Evolutionary conservation across 2,797 vertebrate species (phyloP).

Genomic region (Mallotus villosus): DNA sequence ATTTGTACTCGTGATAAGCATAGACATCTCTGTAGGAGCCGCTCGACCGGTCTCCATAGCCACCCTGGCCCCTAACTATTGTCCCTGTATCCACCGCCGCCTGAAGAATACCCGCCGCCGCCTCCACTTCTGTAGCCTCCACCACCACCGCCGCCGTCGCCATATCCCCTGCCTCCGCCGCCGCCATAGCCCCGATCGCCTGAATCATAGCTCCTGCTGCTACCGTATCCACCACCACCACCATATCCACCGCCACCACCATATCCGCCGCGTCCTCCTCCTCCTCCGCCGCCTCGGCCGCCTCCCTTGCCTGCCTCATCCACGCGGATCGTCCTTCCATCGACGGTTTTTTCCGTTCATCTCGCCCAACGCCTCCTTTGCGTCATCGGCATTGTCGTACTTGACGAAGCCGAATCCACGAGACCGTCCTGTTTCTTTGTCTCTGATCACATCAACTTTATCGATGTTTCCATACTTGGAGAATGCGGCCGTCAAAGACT

Average conservation of each 20-base stretch:
- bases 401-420: slow-evolving; percentile 95
- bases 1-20: slow-evolving; percentile 95
- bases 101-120: too few species aligned
- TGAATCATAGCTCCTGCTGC: slow-evolving; percentile 48
- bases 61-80: slow-evolving; percentile 69
- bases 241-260: slow-evolving; percentile 59
- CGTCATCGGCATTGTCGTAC: slow-evolving; percentile 90
- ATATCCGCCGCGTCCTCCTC: slow-evolving; percentile 78
- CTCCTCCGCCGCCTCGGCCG: slow-evolving; percentile 71
- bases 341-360: slow-evolving; percentile 97
- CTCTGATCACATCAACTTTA: slow-evolving; percentile 95
- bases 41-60: slow-evolving; percentile 68
- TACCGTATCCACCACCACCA: slow-evolving; percentile 52
- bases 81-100: too few species aligned
- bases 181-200: too few species aligned
- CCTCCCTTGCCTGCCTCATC: slow-evolving; percentile 93
- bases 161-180: too few species aligned
- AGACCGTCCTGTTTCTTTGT: slow-evolving; percentile 90
- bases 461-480: slow-evolving; percentile 90
- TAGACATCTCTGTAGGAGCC: slow-evolving; percentile 75
- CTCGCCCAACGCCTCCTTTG: slow-evolving; percentile 89
- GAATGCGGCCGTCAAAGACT: slow-evolving; percentile 88
- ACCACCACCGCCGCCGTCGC: too few species aligned
- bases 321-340: slow-evolving; percentile 90
- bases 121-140: too few species aligned